Evolutionary conservation across 2,888 invertebrate species (phyloP).

Genomic region (Hyles lineata): DNA sequence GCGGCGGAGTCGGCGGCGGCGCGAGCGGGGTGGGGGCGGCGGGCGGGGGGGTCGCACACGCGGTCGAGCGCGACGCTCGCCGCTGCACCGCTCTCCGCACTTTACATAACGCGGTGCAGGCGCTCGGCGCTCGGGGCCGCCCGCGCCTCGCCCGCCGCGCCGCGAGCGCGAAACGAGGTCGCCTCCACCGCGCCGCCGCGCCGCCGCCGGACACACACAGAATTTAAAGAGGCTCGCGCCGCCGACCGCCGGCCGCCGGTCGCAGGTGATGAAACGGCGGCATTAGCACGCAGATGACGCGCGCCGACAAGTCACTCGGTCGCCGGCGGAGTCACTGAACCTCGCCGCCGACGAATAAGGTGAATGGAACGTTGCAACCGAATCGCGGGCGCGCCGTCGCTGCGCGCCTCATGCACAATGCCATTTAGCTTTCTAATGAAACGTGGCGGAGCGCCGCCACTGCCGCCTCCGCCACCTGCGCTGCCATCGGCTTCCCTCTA

Average conservation of each 20-base stretch:
- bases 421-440: slow-evolving; percentile 77
- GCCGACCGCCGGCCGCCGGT: slow-evolving; percentile 47
- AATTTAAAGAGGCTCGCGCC: slow-evolving; percentile 72
- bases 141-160: slow-evolving; percentile 49
- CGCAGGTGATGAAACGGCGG: slow-evolving; percentile 73
- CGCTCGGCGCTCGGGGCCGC: slow-evolving; percentile 49
- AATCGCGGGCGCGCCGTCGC: slow-evolving; percentile 56
- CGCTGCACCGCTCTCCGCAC: slow-evolving; percentile 74
- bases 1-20: slow-evolving; percentile 52
- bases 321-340: slow-evolving; percentile 80
- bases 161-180: slow-evolving; percentile 72
- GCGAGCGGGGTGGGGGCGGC: slow-evolving; percentile 69
- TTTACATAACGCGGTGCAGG: slow-evolving; percentile 79
- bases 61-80: slow-evolving; percentile 79
- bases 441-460: slow-evolving; percentile 52
- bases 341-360: slow-evolving; percentile 78
- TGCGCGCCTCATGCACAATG: slow-evolving; percentile 68
- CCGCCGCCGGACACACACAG: slow-evolving; percentile 68
- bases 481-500: slow-evolving; percentile 3
- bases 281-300: slow-evolving; percentile 79
- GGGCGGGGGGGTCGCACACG: slow-evolving; percentile 66
- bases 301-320: slow-evolving; percentile 72
- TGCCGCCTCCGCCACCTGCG: slow-evolving; percentile 16
- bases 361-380: slow-evolving; percentile 83
- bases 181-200: slow-evolving; percentile 58